phyloP scores from a whole-genome alignment of 2,888 invertebrate genomes.

The Piscicola geometra region DNA sequence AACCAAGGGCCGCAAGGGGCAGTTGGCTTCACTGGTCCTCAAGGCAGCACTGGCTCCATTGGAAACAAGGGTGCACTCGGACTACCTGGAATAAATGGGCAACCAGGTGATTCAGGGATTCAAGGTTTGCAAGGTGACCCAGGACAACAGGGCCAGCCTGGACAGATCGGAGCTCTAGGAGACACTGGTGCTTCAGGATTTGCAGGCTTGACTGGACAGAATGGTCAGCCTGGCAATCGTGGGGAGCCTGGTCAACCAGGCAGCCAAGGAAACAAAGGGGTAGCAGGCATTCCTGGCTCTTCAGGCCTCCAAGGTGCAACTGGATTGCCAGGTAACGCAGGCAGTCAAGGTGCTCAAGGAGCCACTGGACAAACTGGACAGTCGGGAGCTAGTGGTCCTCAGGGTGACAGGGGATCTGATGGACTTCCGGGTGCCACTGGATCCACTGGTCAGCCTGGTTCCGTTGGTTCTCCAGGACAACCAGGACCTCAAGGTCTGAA shows the following conservation, averaged over 20 bases:
- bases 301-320: constrained; percentile 36
- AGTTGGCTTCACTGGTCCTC: constrained; percentile 41
- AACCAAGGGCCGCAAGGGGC: constrained; percentile 43
- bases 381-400: constrained; percentile 29
- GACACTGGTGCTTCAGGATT: constrained; percentile 28
- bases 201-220: constrained; percentile 34
- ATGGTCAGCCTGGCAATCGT: constrained; percentile 14
- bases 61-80: constrained; percentile 32
- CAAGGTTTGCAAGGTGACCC: constrained; percentile 33
- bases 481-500: constrained; percentile 27
- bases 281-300: constrained; percentile 25
- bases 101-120: constrained; percentile 54
- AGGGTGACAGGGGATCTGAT: constrained; percentile 32
- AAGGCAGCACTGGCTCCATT: constrained; percentile 30
- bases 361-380: constrained; percentile 31
- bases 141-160: constrained; percentile 27
- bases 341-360: constrained; percentile 32
- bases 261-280: constrained; percentile 28
- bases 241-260: constrained; percentile 32
- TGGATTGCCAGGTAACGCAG: constrained; percentile 31
- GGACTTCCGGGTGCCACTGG: constrained; percentile 9
- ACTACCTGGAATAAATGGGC: constrained; percentile 57
- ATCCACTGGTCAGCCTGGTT: constrained; percentile 3
- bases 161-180: constrained; percentile 33
- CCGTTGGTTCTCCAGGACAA: neutral